Evolutionary conservation across 2,888 invertebrate species (phyloP).

Genomic region (Chalcosyrphus nemorum): DNA sequence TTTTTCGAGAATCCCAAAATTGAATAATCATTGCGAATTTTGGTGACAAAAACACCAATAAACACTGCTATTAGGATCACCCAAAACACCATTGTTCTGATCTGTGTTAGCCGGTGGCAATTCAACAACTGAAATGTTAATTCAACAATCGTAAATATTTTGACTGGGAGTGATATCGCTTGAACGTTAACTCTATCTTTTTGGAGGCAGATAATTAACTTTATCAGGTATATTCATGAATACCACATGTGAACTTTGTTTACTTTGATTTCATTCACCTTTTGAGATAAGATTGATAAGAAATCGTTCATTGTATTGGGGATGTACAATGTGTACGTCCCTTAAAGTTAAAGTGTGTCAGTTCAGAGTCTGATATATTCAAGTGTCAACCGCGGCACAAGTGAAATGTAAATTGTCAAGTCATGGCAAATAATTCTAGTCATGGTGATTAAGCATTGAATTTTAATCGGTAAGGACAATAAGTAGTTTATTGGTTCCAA

Average conservation of each 20-base stretch:
- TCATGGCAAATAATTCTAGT: neutral
- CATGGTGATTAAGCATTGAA: neutral
- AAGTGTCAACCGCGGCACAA: neutral
- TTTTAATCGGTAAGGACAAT: neutral
- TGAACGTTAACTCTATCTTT: too few relatives aligned
- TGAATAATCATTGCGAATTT: slow-evolving; percentile 9
- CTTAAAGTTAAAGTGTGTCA: neutral
- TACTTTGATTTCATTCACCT: neutral
- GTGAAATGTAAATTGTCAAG: neutral
- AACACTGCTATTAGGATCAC: slow-evolving; percentile 17
- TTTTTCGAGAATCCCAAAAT: slow-evolving; percentile 10
- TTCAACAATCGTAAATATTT: neutral
- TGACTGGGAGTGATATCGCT: neutral
- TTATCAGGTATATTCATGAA: neutral
- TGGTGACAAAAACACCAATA: neutral
- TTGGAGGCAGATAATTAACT: neutral
- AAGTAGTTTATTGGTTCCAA: too few relatives aligned
- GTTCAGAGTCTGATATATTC: neutral
- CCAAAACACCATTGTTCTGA: slow-evolving; percentile 4
- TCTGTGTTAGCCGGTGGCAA: neutral
- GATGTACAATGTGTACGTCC: neutral
- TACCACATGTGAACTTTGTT: neutral
- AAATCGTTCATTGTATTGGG: neutral
- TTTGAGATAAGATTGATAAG: neutral
- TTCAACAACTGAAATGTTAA: neutral